Conservation (phyloP, 2,797 vertebrate species). For the Megalops cyprinoides region DNA sequence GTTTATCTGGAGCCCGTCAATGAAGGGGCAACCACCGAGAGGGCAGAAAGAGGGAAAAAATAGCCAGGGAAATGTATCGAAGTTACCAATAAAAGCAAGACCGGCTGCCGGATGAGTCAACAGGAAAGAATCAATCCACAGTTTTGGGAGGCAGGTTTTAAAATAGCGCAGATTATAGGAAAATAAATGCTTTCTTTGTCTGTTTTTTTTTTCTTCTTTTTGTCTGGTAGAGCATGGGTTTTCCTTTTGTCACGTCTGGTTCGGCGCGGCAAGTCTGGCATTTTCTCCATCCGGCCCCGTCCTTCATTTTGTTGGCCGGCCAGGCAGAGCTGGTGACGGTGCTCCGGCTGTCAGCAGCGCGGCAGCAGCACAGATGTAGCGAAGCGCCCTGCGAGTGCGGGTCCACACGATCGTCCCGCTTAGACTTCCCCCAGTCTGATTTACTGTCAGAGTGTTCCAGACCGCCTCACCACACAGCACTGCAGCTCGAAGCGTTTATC, state of each 20-base stretch:
- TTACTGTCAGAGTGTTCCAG: too few relatives aligned
- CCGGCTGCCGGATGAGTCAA: slow-evolving; percentile 34
- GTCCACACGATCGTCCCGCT: too few relatives aligned
- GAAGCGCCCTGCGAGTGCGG: too few relatives aligned
- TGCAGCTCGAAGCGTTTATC: too few relatives aligned
- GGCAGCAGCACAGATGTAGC: too few relatives aligned
- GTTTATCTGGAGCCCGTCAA: not conserved
- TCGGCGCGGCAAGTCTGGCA: not conserved
- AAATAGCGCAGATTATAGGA: slow-evolving; percentile 38
- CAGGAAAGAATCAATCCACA: slow-evolving; percentile 25
- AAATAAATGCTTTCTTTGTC: slow-evolving; percentile 32
- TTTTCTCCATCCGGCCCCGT: not conserved
- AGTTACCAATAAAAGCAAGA: slow-evolving; percentile 9
- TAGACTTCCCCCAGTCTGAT: too few relatives aligned
- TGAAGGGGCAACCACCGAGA: not conserved
- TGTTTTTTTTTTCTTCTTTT: slow-evolving; percentile 33
- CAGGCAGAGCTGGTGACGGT: too few relatives aligned
- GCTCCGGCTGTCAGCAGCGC: too few relatives aligned
- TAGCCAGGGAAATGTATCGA: not conserved
- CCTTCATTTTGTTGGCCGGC: slow-evolving; percentile 1
- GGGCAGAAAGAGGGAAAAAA: not conserved
- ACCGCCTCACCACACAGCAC: too few relatives aligned
- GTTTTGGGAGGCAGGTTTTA: slow-evolving; percentile 28
- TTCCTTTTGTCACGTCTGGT: slow-evolving; percentile 42
- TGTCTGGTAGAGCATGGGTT: slow-evolving; percentile 33